Percentiles rank a stretch among this genome's conserved stretches.
These are phyloP conservation scores for Mythimna lalbum DNA, from an alignment of 2,888 invertebrate genomes.

Conservation along the genomic window DNA sequence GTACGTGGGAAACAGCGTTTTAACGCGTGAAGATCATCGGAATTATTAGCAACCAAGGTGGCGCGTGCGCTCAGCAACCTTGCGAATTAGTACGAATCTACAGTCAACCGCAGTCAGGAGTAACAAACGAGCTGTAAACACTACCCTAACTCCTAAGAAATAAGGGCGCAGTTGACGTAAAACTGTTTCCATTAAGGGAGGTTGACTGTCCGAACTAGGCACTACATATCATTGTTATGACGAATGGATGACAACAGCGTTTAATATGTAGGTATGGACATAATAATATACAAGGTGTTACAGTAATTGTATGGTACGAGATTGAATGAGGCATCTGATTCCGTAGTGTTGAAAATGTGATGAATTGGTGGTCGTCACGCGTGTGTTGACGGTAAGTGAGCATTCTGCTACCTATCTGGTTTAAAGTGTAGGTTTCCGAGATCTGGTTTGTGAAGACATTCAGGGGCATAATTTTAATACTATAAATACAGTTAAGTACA, in stretches of 20 bases:
- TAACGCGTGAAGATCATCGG: slow-evolving; percentile 83
- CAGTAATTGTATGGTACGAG: slow-evolving; percentile 33
- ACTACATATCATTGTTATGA: slow-evolving; percentile 70
- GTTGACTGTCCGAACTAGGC: slow-evolving; percentile 58
- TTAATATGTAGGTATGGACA: slow-evolving; percentile 33
- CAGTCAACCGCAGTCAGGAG: slow-evolving; percentile 29
- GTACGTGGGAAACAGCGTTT: slow-evolving; percentile 79
- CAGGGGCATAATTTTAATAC: no score
- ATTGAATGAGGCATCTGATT: slow-evolving; percentile 39
- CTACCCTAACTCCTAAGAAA: slow-evolving; percentile 18
- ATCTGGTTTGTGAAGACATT: no score
- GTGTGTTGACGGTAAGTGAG: slow-evolving; percentile 1
- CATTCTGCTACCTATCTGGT: not conserved
- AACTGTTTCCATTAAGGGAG: not conserved
- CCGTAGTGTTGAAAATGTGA: slow-evolving; percentile 23
- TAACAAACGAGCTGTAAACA: slow-evolving; percentile 1
- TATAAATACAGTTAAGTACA: no score
- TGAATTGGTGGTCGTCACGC: slow-evolving; percentile 21
- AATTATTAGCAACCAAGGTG: slow-evolving; percentile 85
- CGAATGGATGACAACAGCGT: slow-evolving; percentile 66
- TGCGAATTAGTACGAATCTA: slow-evolving; percentile 78
- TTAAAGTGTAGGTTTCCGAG: no score
- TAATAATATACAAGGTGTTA: slow-evolving; percentile 39
- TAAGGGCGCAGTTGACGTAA: slow-evolving; percentile 2
- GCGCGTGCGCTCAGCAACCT: slow-evolving; percentile 84